phyloP scores from a whole-genome alignment of 2,113 vertebrate genomes.

The Pterophyllum scalare region DNA sequence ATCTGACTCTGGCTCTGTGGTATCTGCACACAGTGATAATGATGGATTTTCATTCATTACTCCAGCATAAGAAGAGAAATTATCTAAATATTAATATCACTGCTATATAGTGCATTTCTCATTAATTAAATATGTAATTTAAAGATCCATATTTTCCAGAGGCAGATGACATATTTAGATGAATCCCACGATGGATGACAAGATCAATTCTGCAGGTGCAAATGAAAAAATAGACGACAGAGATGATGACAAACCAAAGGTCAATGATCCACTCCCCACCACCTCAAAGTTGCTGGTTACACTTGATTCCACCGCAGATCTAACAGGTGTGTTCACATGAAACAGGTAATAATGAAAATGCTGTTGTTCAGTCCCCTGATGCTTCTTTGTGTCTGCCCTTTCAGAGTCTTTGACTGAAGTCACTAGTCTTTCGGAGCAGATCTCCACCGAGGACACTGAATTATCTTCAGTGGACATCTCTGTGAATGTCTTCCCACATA shows the following conservation, averaged over 20 bases:
- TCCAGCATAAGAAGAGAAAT: background rate
- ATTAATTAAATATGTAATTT: background rate
- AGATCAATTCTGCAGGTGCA: background rate
- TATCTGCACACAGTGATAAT: background rate
- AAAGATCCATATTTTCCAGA: background rate
- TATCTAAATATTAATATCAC: background rate
- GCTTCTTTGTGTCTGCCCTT: background rate
- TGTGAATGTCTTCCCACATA: background rate
- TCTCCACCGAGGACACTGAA: constrained; percentile 35
- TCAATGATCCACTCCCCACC: background rate
- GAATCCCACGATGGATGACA: constrained; percentile 33
- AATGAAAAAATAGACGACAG: constrained; percentile 17
- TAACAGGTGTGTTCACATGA: constrained; percentile 33
- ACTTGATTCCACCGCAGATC: background rate
- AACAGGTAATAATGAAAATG: background rate
- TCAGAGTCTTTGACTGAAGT: constrained; percentile 32
- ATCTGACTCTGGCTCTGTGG: constrained; percentile 1
- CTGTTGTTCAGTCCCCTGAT: background rate
- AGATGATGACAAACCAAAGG: background rate
- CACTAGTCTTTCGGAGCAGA: constrained; percentile 20
- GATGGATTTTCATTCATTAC: background rate
- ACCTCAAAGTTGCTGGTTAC: background rate
- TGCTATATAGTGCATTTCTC: background rate
- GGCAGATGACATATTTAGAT: background rate
- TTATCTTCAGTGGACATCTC: constrained; percentile 36